Percentiles rank a stretch among this genome's conserved stretches.
phyloP scores from a whole-genome alignment of 2,113 vertebrate species.

The Heloderma charlesbogerti region DNA sequence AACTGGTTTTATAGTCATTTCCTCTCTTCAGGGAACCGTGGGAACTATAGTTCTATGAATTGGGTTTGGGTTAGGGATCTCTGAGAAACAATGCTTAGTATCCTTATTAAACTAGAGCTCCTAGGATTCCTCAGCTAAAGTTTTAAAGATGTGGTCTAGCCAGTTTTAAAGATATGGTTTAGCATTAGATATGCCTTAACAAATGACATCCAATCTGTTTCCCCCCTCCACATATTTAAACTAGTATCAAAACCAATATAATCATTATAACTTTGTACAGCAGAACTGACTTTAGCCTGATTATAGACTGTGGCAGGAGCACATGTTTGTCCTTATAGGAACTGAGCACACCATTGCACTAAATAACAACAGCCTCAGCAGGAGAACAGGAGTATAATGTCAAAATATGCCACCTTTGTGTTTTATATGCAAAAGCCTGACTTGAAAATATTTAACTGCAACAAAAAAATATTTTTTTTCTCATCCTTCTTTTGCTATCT shows the following conservation, averaged over 20 bases:
- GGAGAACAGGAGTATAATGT: not conserved
- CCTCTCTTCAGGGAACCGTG: not conserved
- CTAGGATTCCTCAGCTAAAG: not conserved
- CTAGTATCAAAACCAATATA: not conserved
- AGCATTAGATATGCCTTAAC: too few species aligned
- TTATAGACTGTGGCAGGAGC: not conserved
- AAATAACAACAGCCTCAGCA: not conserved
- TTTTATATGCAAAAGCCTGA: not conserved
- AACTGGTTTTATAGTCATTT: not conserved
- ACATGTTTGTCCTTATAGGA: not conserved
- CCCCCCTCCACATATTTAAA: too few species aligned
- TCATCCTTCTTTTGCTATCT: too few species aligned
- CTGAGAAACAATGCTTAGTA: not conserved
- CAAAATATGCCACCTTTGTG: not conserved
- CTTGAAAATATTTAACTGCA: not conserved
- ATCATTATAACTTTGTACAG: not conserved
- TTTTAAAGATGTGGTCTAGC: too few species aligned
- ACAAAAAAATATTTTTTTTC: too few species aligned
- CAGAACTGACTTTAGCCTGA: not conserved
- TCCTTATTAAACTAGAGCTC: not conserved
- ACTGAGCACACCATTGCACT: not conserved
- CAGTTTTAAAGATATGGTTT: not conserved
- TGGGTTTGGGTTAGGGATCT: not conserved
- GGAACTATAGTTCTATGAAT: not conserved
- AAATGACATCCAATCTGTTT: too few species aligned